Percentiles rank a stretch among this genome's conserved stretches.
phyloP scores from a whole-genome alignment of 2,797 vertebrate species.

The Silurus aristotelis region DNA sequence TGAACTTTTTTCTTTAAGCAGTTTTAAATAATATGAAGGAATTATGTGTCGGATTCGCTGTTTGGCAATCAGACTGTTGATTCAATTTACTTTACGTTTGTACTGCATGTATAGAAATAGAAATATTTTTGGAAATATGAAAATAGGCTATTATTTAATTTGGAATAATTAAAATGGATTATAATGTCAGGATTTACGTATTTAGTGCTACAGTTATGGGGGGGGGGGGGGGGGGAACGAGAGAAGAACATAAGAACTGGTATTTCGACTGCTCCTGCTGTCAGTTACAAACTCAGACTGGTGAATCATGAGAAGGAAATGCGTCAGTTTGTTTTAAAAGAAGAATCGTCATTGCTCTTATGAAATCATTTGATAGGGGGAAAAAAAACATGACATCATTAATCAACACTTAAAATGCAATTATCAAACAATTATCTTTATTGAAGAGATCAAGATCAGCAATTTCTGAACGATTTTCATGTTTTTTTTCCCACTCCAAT shows the following conservation, averaged over 20 bases:
- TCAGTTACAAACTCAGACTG: not conserved
- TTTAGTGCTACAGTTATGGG: not conserved
- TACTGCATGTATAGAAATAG: not conserved
- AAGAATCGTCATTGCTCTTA: too few species aligned
- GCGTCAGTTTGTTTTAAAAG: not conserved
- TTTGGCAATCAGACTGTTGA: not conserved
- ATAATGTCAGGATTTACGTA: not conserved
- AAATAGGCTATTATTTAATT: not conserved
- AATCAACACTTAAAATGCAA: too few species aligned
- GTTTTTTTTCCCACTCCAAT: too few species aligned
- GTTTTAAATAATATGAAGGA: too few species aligned
- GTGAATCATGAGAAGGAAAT: not conserved
- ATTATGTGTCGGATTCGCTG: not conserved
- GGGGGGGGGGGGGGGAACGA: not conserved
- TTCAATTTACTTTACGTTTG: not conserved
- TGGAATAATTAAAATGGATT: not conserved
- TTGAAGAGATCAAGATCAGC: too few species aligned
- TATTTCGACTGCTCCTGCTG: not conserved
- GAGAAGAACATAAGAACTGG: conserved; percentile 27
- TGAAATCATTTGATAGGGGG: too few species aligned
- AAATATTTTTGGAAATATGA: not conserved
- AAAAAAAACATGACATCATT: too few species aligned
- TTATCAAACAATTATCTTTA: too few species aligned
- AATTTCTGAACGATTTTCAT: too few species aligned
- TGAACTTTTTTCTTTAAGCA: not conserved